These are phyloP conservation scores for Eupithecia dodoneata DNA, from an alignment of 2,888 invertebrate species.

Conservation along the genomic window DNA sequence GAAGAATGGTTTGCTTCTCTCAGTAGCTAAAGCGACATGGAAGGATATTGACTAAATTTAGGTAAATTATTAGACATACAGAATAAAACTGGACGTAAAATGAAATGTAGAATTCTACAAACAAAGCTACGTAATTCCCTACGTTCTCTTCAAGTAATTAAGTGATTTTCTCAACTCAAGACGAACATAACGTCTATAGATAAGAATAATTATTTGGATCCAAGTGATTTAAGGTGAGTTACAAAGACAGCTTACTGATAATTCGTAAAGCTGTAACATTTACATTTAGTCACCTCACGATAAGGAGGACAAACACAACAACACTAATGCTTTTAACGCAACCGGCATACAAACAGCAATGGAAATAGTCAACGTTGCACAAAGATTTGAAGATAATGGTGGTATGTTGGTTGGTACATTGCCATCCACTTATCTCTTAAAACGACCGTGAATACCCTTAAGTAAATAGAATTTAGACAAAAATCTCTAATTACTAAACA, in stretches of 20 bases:
- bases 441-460: slow-evolving; percentile 11
- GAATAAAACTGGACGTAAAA: background rate
- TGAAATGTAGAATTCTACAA: background rate
- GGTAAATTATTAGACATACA: background rate
- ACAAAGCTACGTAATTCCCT: background rate
- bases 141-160: background rate
- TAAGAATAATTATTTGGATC: background rate
- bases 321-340: slow-evolving; percentile 50
- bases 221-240: background rate
- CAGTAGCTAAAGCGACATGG: background rate
- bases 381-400: slow-evolving; percentile 44
- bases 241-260: background rate
- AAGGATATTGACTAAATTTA: background rate
- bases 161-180: background rate
- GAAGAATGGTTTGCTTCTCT: slow-evolving; percentile 7
- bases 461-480: background rate
- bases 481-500: background rate
- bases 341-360: slow-evolving; percentile 49
- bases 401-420: slow-evolving; percentile 33
- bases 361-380: slow-evolving; percentile 51
- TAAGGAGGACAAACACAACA: slow-evolving; percentile 55
- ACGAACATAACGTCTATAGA: background rate
- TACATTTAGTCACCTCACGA: slow-evolving; percentile 48
- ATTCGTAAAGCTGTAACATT: slow-evolving; percentile 4
- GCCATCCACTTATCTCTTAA: slow-evolving; percentile 35